Base-by-base conservation (phyloP, 2,113 vertebrate species). In the Phaetusa simplex region DNA sequence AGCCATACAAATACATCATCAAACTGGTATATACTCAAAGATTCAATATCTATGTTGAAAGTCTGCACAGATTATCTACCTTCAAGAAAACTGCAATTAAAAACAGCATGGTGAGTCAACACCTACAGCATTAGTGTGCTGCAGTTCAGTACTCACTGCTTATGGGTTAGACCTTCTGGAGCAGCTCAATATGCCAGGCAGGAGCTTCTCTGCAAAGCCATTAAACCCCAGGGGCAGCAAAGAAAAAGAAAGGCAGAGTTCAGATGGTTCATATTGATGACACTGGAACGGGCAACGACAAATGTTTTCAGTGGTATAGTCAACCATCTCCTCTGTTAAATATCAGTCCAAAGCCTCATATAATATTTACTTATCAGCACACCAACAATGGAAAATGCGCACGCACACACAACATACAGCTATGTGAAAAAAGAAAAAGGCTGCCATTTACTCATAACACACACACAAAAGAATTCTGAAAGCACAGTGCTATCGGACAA, bases 161-260 rank as follows among this genome's bases (percentile, higher is more conserved):
- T 67, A 90, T 40, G 92, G 71, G 90, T 95, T 92, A 97, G 70
- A 95, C 91, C 86, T 80, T 89, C 93, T 93, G 90, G 82, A 94
- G 88, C 84, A 94, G 86, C 86, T 93, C 77, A 70, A 81, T 80
- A 65, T 97, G 90, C 61, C 91, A 95, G 78, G 76, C 80, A 96
- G 71, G 77, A 91, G 70, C 66, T 95, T 74, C 89, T 95, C 86
- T 95, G 87, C 92, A 95, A 97, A 97, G 96, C 88, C 90, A 96
- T 87, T 88, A 93, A 91, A 95, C 78, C 90, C 81, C 93, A 97
- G 62, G 70, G 92, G 61, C 81, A 97, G 91, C 90, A 97, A 97
- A 97, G 88, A 92, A 96, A 96, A 94, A 94, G 95, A 97, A 96
- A 96, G 82, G 76, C 40, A 94, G 71, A 97, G 72, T 95, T 98